These are phyloP conservation scores for Archips crataeganus DNA, from an alignment of 2,888 invertebrate species.

Conservation along the genomic window DNA sequence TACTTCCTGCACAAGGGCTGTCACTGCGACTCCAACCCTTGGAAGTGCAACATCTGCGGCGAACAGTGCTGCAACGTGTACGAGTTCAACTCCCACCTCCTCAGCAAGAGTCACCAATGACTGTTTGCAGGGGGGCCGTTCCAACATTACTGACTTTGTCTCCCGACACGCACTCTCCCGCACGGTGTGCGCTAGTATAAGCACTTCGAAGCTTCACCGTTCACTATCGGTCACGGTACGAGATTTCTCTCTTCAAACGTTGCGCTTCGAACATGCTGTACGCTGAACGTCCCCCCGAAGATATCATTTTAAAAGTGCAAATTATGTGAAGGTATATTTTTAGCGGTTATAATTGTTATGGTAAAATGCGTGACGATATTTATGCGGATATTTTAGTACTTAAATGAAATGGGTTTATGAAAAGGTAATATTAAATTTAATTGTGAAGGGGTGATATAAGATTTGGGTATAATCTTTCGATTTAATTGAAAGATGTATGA, in stretches of 20 bases:
- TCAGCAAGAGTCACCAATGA: constrained; percentile 97
- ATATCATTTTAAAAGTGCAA: constrained; percentile 78
- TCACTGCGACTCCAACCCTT: constrained; percentile 98
- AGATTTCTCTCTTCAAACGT: not conserved
- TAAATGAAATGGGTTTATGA: constrained; percentile 68
- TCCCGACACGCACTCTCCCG: constrained; percentile 67
- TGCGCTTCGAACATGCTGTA: constrained; percentile 79
- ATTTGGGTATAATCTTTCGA: constrained; percentile 27
- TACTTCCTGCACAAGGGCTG: constrained; percentile 99
- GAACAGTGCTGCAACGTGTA: constrained; percentile 97
- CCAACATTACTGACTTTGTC: constrained; percentile 66
- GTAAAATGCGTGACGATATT: constrained; percentile 66
- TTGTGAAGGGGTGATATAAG: constrained; percentile 33
- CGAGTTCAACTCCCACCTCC: constrained; percentile 98
- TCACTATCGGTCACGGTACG: constrained; percentile 40
- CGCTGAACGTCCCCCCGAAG: constrained; percentile 84
- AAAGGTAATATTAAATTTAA: constrained; percentile 52
- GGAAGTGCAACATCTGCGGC: constrained; percentile 98
- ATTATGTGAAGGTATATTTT: constrained; percentile 76
- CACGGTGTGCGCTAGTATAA: constrained; percentile 67
- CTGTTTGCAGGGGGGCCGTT: constrained; percentile 83
- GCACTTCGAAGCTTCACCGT: constrained; percentile 75
- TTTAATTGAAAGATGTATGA: constrained; percentile 19
- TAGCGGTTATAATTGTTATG: constrained; percentile 73
- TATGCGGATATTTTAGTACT: constrained; percentile 81